phyloP scores from a whole-genome alignment of 2,888 invertebrate genomes.

The Cheilosia scutellata region DNA sequence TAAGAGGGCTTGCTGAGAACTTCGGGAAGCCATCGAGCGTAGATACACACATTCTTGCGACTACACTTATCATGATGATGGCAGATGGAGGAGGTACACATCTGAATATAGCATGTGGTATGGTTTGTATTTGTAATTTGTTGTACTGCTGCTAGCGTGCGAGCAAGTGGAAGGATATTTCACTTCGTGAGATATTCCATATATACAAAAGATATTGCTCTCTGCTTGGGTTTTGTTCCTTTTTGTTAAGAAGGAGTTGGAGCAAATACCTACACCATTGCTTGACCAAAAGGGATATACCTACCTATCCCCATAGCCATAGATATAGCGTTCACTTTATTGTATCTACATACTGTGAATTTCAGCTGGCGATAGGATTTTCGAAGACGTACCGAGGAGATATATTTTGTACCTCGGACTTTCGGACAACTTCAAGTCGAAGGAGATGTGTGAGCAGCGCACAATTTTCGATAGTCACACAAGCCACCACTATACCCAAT shows the following conservation, averaged over 20 bases:
- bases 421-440: slow-evolving; percentile 70
- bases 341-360: slow-evolving; percentile 42
- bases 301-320: background rate
- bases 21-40: slow-evolving; percentile 34
- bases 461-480: slow-evolving; percentile 62
- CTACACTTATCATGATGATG: slow-evolving; percentile 49
- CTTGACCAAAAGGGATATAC: slow-evolving; percentile 58
- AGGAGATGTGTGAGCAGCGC: slow-evolving; percentile 69
- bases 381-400: slow-evolving; percentile 69
- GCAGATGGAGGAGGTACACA: slow-evolving; percentile 29
- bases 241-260: slow-evolving; percentile 58
- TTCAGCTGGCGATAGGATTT: slow-evolving; percentile 64
- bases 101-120: background rate
- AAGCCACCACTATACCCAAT: slow-evolving; percentile 24
- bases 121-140: slow-evolving; percentile 10
- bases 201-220: slow-evolving; percentile 70
- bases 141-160: slow-evolving; percentile 58
- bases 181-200: slow-evolving; percentile 70
- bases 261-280: slow-evolving; percentile 44
- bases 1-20: slow-evolving; percentile 35
- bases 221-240: slow-evolving; percentile 40
- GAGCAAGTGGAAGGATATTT: slow-evolving; percentile 73
- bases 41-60: slow-evolving; percentile 56
- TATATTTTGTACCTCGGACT: slow-evolving; percentile 74
- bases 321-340: slow-evolving; percentile 14